phyloP scores from a whole-genome alignment of 2,888 invertebrate species.

The Lasioglossum morio region DNA sequence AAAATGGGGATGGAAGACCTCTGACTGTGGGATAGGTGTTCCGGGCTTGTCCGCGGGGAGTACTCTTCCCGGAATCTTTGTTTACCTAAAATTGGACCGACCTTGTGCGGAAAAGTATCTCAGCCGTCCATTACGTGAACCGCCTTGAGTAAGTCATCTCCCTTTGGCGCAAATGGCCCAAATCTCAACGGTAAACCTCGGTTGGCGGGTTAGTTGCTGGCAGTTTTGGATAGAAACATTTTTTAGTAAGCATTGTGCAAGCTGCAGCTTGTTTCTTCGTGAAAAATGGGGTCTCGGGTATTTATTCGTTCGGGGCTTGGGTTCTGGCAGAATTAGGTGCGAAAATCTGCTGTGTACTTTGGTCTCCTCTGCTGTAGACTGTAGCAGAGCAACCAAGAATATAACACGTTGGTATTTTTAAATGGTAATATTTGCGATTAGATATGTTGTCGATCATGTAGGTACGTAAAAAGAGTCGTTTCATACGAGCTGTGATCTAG shows the following conservation, averaged over 20 bases:
- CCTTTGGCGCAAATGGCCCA: not conserved
- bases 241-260: not conserved
- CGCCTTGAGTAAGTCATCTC: not conserved
- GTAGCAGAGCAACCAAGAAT: not conserved
- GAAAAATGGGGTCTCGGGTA: not conserved
- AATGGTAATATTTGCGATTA: not conserved
- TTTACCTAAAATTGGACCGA: slow-evolving; percentile 23
- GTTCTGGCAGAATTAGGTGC: not conserved
- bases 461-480: not conserved
- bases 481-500: no score
- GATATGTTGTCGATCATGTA: not conserved
- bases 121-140: not conserved
- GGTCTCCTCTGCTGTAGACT: not conserved
- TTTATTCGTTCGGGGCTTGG: not conserved
- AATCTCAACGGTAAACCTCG: slow-evolving; percentile 1
- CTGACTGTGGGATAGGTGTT: slow-evolving; percentile 15
- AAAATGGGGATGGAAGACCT: slow-evolving; percentile 33
- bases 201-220: not conserved
- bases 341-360: not conserved
- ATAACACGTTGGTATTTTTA: not conserved
- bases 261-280: not conserved
- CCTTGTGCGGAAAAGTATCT: slow-evolving; percentile 1
- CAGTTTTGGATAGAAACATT: not conserved
- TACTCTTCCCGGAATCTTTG: slow-evolving; percentile 6
- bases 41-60: not conserved